Percentiles rank a stretch among this genome's conserved stretches.
phyloP scores from a whole-genome alignment of 2,888 invertebrate species.

The Nymphalis polychloros region DNA sequence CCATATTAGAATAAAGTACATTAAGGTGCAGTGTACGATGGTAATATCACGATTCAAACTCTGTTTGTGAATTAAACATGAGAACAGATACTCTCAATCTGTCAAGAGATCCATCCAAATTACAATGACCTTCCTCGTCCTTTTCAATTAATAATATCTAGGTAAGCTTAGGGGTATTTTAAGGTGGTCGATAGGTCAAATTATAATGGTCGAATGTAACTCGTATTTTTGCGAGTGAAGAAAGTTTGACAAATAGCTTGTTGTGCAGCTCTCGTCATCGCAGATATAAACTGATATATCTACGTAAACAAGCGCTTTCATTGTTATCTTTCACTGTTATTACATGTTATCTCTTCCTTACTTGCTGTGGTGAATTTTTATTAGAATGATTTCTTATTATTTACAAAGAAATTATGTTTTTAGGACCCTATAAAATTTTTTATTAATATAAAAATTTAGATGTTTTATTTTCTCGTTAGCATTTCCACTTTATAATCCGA shows the following conservation, averaged over 20 bases:
- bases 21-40: neutral
- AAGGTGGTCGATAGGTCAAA: conserved; percentile 10
- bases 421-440: too few relatives aligned
- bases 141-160: neutral
- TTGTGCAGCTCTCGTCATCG: conserved; percentile 9
- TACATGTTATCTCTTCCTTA: neutral
- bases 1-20: conserved; percentile 8
- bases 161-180: neutral
- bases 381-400: neutral
- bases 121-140: neutral
- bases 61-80: conserved; percentile 17
- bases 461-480: conserved; percentile 5
- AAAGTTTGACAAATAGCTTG: conserved; percentile 21
- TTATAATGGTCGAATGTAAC: conserved; percentile 12
- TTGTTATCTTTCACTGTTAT: conserved; percentile 7
- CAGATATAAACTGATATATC: conserved; percentile 16
- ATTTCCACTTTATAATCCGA: conserved; percentile 1
- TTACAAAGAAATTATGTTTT: too few relatives aligned
- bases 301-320: neutral
- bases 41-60: conserved; percentile 10
- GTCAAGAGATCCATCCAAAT: neutral
- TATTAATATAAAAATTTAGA: neutral
- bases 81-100: conserved; percentile 15
- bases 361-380: neutral
- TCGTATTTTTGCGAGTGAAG: conserved; percentile 9